Evolutionary conservation across 2,797 vertebrate genomes (phyloP).

Genomic region (Phataginus tricuspis): DNA sequence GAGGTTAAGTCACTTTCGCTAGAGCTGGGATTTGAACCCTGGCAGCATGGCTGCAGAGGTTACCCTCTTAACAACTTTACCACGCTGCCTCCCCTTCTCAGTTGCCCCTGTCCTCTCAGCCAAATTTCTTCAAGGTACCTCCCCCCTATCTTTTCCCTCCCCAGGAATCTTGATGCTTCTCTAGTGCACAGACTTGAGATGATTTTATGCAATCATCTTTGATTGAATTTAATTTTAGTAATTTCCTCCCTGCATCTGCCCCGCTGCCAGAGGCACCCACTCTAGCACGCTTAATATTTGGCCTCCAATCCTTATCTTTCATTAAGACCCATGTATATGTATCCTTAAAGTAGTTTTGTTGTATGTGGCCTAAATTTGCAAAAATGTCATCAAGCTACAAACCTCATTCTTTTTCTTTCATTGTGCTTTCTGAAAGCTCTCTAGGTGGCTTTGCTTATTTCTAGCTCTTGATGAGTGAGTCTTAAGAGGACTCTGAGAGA

Average conservation of each 20-base stretch:
- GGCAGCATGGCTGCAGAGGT: not conserved
- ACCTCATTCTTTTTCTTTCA: not conserved
- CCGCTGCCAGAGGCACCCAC: not conserved
- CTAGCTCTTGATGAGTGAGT: not conserved
- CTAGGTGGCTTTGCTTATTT: not conserved
- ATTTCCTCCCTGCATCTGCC: not conserved
- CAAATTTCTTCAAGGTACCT: not conserved
- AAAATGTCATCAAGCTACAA: not conserved
- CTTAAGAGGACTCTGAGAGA: not conserved
- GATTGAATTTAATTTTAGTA: conserved; percentile 49
- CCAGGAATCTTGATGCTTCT: not conserved
- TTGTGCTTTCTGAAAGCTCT: not conserved
- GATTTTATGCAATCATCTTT: not conserved
- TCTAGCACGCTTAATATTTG: not conserved
- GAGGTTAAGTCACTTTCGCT: not conserved
- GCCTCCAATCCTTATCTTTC: not conserved
- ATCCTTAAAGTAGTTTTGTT: not conserved
- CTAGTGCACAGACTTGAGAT: not conserved
- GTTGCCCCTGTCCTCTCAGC: not conserved
- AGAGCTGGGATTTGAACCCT: not conserved
- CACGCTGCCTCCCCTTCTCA: not conserved
- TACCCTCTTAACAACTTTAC: not conserved
- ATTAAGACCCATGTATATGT: not conserved
- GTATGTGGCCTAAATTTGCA: not conserved
- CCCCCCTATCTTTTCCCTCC: fast-evolving